Evolutionary conservation across 2,797 vertebrate species (phyloP), one percentile per base, ranked within the genome.

Genomic region (Labroides dimidiatus): DNA sequence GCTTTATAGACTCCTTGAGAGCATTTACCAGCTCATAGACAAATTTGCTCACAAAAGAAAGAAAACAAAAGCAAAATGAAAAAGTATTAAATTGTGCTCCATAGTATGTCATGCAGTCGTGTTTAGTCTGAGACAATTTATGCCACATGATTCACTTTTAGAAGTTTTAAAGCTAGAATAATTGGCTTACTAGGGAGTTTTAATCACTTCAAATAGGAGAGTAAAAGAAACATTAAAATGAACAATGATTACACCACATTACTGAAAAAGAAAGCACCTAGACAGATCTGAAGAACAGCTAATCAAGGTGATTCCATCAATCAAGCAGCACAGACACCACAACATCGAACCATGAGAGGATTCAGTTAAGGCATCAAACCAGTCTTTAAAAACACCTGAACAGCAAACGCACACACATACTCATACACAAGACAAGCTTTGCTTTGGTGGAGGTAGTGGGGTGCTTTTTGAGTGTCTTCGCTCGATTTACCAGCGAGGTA

Each of bases 401-500:
- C 39, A 45, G 72, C 64, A 74, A 41, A 76, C 72, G 61, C 77
- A 56, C 60, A 48, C 52, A 73, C 70, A 49, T 10, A 24, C 48
- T 4, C 13, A 49, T 14, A 10, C 14, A 8, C 48, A 65, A 56
- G 72, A 81, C 55, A 73, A 72, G 69, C 64, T 60, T 75, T 59
- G 64, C 57, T 17, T 59, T 64, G 78, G 79, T 68, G 62, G 76
- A 79, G 78, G 85, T 76, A 80, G 82, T 43, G 67, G 79, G 80
- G 41, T 80, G 81, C 86, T 83, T 81, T 85, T 87, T 84, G 75
- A 88, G 83, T 67, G 79, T 80, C 84, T 83, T 72, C 39, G 81
- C 85, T 92, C 88, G 51, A 91, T 91, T 92, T 89, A 91, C 88
- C 84, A 79, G 87, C 64, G 73, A 86, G 81, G 81, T 81, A 74